Base-by-base conservation (phyloP, 2,113 vertebrate genomes). In the Natator depressus region DNA sequence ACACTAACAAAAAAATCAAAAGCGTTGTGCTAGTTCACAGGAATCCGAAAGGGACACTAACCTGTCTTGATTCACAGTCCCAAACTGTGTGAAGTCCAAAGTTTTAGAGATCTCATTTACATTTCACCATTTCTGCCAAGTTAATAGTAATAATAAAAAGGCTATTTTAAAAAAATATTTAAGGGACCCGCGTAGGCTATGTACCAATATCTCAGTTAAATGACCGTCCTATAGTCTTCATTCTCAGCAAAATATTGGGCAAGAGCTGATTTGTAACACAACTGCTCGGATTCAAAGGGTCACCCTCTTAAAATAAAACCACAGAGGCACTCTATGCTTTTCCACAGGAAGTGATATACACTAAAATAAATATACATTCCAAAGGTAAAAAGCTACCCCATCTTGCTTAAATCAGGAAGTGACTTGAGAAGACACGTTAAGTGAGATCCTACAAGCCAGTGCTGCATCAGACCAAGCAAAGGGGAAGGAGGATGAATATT, bases 391-490 rank as follows among this genome's bases (percentile, higher is more conserved):
- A 8, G 7, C 81, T 38, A 38, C 24, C 31, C 31, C 50, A 97
- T 84, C 59, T 90, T 93, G 82, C 50, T 82, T 27, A 14, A 89
- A 94, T 89, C 54, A 89, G 82, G 91, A 94, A 97, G 82, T 0
- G 59, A 62, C 29, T 31, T 31, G 27, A 59, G 55, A 5, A 2
- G 25, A 29, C 57, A 31, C 10, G 5, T 59, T 59, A 11, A 59
- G 57, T 6, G 57, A 62, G 29, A 31, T 31, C 27, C 59, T 31
- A 31, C 59, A 31, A 62, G 27, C 57, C 27, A 1, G 25, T 59
- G 57, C 27, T 29, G 57, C 27, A 29, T 6, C 57, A 59, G 57
- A 29, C 5, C 57, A 29, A 59, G 25, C 57, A 59, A 59, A 59
- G 42, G 27, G 5, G 57, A 11, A 27, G 12, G 27, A 31, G 57